A percentile compares a stretch with the other conserved stretches of the same genome.
These are phyloP conservation scores for Martes flavigula DNA, from an alignment of 2,797 vertebrate genomes.

Conservation along the genomic window DNA sequence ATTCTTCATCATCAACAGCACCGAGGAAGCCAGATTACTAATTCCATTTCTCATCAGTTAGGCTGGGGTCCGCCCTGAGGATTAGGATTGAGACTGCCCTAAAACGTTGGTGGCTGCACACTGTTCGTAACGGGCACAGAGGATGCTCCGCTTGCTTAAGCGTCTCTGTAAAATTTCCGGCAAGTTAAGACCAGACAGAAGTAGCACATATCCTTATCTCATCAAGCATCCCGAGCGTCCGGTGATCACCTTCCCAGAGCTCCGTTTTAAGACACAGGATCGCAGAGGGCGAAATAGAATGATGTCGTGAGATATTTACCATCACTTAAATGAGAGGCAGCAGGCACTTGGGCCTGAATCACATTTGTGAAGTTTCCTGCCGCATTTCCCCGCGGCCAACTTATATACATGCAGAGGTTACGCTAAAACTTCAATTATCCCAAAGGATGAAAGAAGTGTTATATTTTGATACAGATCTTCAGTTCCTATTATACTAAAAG, in stretches of 20 bases:
- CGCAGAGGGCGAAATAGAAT: neutral
- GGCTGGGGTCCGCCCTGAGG: neutral
- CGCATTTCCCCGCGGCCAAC: slow-evolving; percentile 39
- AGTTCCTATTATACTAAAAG: slow-evolving; percentile 44
- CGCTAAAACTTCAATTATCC: neutral
- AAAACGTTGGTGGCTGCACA: neutral
- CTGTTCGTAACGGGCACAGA: neutral
- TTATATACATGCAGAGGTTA: neutral
- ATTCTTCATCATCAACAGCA: slow-evolving; percentile 28
- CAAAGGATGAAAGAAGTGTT: slow-evolving; percentile 23
- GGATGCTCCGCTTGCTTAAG: neutral
- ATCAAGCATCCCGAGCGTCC: slow-evolving; percentile 18
- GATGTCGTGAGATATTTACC: neutral
- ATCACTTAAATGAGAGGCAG: neutral
- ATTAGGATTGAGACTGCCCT: neutral
- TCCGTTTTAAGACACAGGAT: neutral
- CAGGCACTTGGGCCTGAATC: neutral
- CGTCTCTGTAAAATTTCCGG: slow-evolving; percentile 25
- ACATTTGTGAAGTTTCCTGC: slow-evolving; percentile 18
- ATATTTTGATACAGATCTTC: slow-evolving; percentile 49
- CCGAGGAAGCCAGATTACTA: slow-evolving; percentile 52
- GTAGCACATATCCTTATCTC: neutral
- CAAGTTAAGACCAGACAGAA: neutral
- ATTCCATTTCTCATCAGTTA: slow-evolving; percentile 6
- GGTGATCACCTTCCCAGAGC: neutral